Evolutionary conservation across 2,797 vertebrate species (phyloP).

Genomic region (Babyrousa celebensis): DNA sequence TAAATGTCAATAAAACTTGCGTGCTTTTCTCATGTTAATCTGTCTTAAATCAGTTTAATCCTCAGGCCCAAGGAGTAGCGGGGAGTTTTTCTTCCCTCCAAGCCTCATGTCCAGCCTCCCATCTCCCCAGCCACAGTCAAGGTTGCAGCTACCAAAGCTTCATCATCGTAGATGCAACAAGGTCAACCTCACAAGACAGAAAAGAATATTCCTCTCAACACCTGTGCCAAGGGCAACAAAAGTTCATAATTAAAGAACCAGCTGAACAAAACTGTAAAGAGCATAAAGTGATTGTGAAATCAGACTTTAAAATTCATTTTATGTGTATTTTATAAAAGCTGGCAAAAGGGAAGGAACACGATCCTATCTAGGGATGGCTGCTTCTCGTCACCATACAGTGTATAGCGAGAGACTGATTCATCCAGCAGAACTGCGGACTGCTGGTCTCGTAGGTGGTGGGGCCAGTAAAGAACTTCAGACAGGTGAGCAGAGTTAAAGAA

Average conservation of each 20-base stretch:
- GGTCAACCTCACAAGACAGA: not conserved
- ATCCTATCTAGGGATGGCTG: too few relatives aligned
- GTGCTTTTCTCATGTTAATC: too few relatives aligned
- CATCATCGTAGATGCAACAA: not conserved
- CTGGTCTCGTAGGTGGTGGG: not conserved
- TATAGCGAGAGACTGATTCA: not conserved
- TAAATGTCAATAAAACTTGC: too few relatives aligned
- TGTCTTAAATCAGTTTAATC: too few relatives aligned
- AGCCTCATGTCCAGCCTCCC: too few relatives aligned
- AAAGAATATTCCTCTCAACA: not conserved
- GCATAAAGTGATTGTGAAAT: not conserved
- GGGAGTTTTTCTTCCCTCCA: too few relatives aligned
- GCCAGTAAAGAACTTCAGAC: not conserved
- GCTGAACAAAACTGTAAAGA: not conserved
- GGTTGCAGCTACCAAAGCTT: not conserved
- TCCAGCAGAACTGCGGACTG: not conserved
- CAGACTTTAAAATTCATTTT: not conserved
- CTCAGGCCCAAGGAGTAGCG: too few relatives aligned
- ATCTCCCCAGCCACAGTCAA: too few relatives aligned
- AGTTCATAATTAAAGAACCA: not conserved
- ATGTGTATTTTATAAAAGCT: not conserved
- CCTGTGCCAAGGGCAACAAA: not conserved
- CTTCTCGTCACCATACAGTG: not conserved
- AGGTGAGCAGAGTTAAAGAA: too few relatives aligned
- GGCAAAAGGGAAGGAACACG: not conserved